Evolutionary conservation across 2,797 vertebrate species (phyloP), one percentile per base, ranked within the genome.

Genomic region (Aythya fuligula): DNA sequence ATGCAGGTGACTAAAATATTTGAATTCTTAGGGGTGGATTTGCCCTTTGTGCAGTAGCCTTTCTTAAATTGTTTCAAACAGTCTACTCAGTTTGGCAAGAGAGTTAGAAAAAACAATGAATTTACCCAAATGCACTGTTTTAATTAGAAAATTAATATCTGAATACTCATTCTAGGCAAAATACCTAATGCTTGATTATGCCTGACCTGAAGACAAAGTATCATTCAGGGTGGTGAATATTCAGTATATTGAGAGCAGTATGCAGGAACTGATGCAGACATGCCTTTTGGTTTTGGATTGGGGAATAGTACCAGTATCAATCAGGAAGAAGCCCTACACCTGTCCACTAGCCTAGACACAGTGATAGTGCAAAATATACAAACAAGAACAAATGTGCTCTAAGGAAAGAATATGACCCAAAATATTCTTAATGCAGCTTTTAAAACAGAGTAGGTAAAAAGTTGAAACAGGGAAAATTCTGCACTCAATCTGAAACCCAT

Each of bases 61-160:
- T 83, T 89, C 69, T 93, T 60, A 84, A 84, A 66, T 66, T 60
- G 9, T 51, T 34, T 93, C 80, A 60, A 39, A 43, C 82, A 85
- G 13, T 77, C 18, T 90, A 74, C 45, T 28, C 34, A 47, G 39
- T 53, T 74, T 87, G 47, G 51, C 5, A 88, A 39, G 88, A 94
- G 65, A 58, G 39, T 92, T 57, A 86, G 41, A 57, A 87, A 93
- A 90, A 90, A 18, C 30, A 81, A 28, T 32, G 11, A 60, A 81
- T 93, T 81, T 82, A 81, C 39, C 24, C 34, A 90, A 78, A 92
- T 86, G 18, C 12, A 83, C 49, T 54, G 19, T 74, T 96, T 87
- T 90, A 78, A 73, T 89, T 22, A 54, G 62, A 91, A 91, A 90
- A 95, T 60, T 94, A 78, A 85, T 88, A 62, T 93, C 39, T 30